phyloP scores from a whole-genome alignment of 2,797 vertebrate species.

The Otus scops region DNA sequence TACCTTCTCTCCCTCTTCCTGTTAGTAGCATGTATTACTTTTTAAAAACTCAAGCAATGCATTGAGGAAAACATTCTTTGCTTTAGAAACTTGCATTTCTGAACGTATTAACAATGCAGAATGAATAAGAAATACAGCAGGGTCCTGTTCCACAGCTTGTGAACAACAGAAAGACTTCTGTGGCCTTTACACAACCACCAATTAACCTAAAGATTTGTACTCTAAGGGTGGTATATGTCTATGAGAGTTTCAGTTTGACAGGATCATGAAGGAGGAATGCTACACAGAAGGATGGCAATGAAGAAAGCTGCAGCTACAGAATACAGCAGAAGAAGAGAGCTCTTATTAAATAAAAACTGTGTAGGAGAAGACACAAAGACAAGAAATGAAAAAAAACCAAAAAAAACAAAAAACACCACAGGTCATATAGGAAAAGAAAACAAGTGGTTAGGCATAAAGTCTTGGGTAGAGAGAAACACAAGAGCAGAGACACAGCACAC shows the following conservation, averaged over 20 bases:
- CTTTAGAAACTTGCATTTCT: background rate
- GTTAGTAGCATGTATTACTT: background rate
- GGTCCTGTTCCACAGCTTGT: background rate
- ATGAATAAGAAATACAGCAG: background rate
- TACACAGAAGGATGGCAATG: background rate
- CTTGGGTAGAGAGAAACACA: background rate
- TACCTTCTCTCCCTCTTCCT: background rate
- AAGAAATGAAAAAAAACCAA: background rate
- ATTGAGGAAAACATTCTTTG: background rate
- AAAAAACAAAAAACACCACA: background rate
- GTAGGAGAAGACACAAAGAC: background rate
- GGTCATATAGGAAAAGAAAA: background rate
- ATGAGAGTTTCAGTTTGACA: background rate
- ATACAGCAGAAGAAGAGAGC: background rate
- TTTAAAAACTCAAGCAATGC: background rate
- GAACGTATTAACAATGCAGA: background rate
- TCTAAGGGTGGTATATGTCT: background rate
- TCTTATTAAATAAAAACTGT: background rate
- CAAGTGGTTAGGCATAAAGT: background rate
- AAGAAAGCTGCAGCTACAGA: background rate
- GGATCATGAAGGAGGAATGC: background rate
- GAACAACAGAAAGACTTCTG: background rate
- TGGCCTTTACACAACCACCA: background rate
- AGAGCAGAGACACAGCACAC: background rate
- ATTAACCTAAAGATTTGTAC: background rate